Evolutionary conservation across 2,888 invertebrate species (phyloP).

Genomic region (Luffia ferchaultella): DNA sequence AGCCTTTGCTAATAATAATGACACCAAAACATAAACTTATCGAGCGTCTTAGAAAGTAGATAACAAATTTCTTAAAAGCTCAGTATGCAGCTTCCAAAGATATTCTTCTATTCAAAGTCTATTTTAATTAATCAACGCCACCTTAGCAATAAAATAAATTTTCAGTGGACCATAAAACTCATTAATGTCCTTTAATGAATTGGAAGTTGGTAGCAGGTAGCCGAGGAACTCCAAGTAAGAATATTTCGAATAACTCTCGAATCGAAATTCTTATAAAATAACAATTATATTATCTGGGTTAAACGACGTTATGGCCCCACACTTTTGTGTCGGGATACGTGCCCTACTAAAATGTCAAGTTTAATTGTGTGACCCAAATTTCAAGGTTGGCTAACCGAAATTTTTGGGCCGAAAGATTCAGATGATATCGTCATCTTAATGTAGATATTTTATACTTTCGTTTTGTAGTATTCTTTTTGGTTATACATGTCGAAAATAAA

Average conservation of each 20-base stretch:
- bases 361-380: conserved; percentile 36
- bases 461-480: no score
- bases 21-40: no score
- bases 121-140: conserved; percentile 44
- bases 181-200: conserved; percentile 56
- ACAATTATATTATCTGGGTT: conserved; percentile 36
- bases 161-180: conserved; percentile 41
- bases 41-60: no score
- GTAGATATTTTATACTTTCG: not conserved
- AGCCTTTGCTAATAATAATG: no score
- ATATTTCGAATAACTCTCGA: conserved; percentile 7
- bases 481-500: no score
- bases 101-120: no score
- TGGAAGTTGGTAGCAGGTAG: conserved; percentile 54
- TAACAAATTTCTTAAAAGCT: no score
- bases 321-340: no score
- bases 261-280: conserved; percentile 38
- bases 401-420: not conserved
- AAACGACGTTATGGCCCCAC: conserved; percentile 23
- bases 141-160: conserved; percentile 38
- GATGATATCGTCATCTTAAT: not conserved
- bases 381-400: conserved; percentile 20
- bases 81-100: no score
- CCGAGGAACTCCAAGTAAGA: conserved; percentile 30
- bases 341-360: conserved; percentile 16